phyloP scores from a whole-genome alignment of 2,888 invertebrate genomes.

The Keiferia lycopersicella region DNA sequence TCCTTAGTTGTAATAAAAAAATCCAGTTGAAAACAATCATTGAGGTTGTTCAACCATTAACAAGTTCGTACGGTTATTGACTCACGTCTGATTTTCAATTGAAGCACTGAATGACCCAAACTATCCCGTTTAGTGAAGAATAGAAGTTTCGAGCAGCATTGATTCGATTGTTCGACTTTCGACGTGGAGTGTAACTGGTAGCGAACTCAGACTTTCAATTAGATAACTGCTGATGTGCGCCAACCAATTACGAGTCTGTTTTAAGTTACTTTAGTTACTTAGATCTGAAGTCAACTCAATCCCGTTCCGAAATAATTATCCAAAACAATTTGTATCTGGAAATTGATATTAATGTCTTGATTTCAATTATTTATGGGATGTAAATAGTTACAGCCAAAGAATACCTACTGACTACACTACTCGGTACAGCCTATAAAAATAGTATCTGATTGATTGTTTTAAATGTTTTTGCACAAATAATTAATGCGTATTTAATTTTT shows the following conservation, averaged over 20 bases:
- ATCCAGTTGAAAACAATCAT: background rate
- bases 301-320: background rate
- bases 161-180: slow-evolving; percentile 1
- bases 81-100: background rate
- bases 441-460: too few species aligned
- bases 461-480: too few species aligned
- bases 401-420: too few species aligned
- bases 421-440: too few species aligned
- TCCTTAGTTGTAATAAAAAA: too few species aligned
- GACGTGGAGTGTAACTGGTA: slow-evolving; percentile 6
- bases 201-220: background rate
- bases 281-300: background rate
- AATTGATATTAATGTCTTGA: too few species aligned
- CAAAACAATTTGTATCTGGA: background rate
- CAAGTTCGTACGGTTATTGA: background rate
- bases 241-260: slow-evolving; percentile 1
- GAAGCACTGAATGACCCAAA: slow-evolving; percentile 3
- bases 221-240: background rate
- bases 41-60: background rate
- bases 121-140: background rate
- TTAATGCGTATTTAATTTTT: too few species aligned
- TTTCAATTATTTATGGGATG: too few species aligned
- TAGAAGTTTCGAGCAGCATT: background rate
- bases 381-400: too few species aligned
- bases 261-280: background rate